A percentile compares a stretch with the other conserved stretches of the same genome.
phyloP scores from a whole-genome alignment of 2,113 vertebrate species.

The Crotalus helleri region DNA sequence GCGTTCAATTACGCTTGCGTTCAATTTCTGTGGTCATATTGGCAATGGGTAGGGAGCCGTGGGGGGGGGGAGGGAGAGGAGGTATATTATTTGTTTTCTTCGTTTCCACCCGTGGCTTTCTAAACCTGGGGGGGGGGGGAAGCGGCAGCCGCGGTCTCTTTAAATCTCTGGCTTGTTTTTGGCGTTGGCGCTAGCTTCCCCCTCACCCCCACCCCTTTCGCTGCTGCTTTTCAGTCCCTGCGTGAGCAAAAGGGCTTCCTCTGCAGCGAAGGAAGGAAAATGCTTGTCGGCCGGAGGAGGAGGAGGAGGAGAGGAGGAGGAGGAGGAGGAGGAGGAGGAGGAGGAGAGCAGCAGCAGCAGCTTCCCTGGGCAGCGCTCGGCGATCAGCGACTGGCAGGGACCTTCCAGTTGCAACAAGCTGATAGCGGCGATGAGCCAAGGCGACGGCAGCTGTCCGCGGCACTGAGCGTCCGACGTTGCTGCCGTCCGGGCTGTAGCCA shows the following conservation, averaged over 20 bases:
- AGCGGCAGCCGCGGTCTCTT: slow-evolving; percentile 43
- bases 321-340: neutral
- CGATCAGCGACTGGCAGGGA: neutral
- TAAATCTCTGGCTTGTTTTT: slow-evolving; percentile 41
- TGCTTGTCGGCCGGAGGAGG: slow-evolving; percentile 60
- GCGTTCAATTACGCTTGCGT: too few species aligned
- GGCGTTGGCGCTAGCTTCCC: neutral
- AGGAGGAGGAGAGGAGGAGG: neutral
- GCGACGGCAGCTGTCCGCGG: neutral
- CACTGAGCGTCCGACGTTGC: neutral
- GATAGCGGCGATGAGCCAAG: neutral
- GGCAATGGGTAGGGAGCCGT: neutral
- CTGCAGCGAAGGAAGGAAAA: slow-evolving; percentile 71
- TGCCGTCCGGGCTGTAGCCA: neutral
- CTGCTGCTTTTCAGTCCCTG: slow-evolving; percentile 49
- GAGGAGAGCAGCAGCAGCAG: neutral
- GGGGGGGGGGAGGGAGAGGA: neutral
- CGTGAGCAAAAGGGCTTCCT: slow-evolving; percentile 65
- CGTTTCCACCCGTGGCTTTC: neutral
- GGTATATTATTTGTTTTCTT: neutral
- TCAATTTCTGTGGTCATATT: neutral
- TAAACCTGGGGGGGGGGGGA: neutral
- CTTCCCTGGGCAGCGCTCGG: neutral
- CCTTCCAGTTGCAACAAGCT: neutral
- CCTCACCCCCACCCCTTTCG: slow-evolving; percentile 28